Evolutionary conservation across 2,113 vertebrate genomes (phyloP).

Genomic region (Thymallus thymallus): DNA sequence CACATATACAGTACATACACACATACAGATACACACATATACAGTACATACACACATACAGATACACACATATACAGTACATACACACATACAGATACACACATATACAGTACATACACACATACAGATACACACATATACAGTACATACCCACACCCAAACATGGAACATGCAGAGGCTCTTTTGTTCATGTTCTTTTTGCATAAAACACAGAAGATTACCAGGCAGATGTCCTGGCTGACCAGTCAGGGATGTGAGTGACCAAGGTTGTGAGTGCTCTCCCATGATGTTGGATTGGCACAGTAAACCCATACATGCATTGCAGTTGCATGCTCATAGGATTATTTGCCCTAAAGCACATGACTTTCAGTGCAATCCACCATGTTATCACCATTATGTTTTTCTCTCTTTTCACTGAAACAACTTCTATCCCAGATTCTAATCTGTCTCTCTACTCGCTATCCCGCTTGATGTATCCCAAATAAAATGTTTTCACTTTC

Average conservation of each 20-base stretch:
- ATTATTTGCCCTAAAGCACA: slow-evolving; percentile 7
- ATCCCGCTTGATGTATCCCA: not conserved
- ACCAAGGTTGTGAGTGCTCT: not conserved
- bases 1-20: no score
- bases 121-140: slow-evolving; percentile 24
- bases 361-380: not conserved
- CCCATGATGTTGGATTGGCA: not conserved
- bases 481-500: not conserved
- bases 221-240: not conserved
- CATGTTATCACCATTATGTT: not conserved
- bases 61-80: not conserved
- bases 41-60: slow-evolving; percentile 3
- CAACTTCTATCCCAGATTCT: not conserved
- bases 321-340: slow-evolving; percentile 7
- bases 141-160: not conserved
- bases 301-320: slow-evolving; percentile 2
- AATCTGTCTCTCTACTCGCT: not conserved
- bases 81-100: not conserved
- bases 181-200: slow-evolving; percentile 25
- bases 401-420: slow-evolving; percentile 9
- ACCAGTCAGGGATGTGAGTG: not conserved
- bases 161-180: not conserved
- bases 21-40: not conserved
- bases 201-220: not conserved
- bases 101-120: slow-evolving; percentile 57